These are phyloP conservation scores for Pherbina coryleti DNA, from an alignment of 2,888 invertebrate genomes.

Conservation along the genomic window DNA sequence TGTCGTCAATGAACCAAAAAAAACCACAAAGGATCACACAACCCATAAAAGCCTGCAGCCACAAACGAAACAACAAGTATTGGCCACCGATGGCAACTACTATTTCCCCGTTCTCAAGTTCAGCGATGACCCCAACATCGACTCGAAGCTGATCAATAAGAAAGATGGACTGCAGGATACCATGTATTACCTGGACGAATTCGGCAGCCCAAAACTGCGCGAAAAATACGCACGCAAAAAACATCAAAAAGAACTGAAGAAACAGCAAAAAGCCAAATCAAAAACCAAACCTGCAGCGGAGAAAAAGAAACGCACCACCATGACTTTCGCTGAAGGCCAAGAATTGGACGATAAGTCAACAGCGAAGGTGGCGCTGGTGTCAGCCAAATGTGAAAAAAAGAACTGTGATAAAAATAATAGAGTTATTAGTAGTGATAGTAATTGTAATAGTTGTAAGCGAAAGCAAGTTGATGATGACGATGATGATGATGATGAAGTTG, in stretches of 20 bases:
- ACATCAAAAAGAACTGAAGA: conserved; percentile 61
- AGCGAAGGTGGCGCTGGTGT: conserved; percentile 15
- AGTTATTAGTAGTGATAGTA: conserved; percentile 42
- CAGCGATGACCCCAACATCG: conserved; percentile 63
- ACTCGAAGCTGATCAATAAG: conserved; percentile 67
- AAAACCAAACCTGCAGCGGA: conserved; percentile 56
- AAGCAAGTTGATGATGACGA: neutral
- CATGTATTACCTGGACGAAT: conserved; percentile 69
- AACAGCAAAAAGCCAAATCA: conserved; percentile 44
- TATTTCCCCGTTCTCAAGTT: conserved; percentile 64
- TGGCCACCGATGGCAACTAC: conserved; percentile 62
- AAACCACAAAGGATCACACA: neutral
- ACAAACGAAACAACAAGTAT: conserved; percentile 44
- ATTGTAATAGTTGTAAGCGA: conserved; percentile 21
- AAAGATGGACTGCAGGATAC: conserved; percentile 68
- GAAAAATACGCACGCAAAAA: conserved; percentile 66
- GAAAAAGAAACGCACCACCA: conserved; percentile 59
- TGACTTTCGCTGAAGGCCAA: conserved; percentile 40
- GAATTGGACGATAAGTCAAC: conserved; percentile 19
- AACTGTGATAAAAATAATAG: conserved; percentile 51
- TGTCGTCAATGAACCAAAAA: conserved; percentile 19
- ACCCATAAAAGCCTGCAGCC: neutral
- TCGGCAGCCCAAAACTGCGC: conserved; percentile 67
- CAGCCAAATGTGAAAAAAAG: conserved; percentile 40
- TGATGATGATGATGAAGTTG: neutral